Evolutionary conservation across 1,140 invertebrate genomes (phyloP).

Genomic region (Aphelinus atriplicis): DNA sequence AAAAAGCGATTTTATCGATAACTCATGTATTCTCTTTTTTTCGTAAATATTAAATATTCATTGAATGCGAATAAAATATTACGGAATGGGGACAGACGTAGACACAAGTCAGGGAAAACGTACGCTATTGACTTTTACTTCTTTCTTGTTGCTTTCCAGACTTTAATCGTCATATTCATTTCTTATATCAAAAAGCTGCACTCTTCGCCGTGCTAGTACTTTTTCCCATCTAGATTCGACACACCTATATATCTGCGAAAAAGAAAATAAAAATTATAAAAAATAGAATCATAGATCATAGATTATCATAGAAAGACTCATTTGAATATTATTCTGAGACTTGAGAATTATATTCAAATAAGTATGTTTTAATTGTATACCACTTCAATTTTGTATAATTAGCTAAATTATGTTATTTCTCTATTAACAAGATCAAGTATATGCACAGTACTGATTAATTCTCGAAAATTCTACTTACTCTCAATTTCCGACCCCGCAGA

Average conservation of each 20-base stretch:
- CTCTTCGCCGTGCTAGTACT: conserved; percentile 43
- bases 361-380: no score
- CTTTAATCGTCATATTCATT: conserved; percentile 41
- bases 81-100: conserved; percentile 45
- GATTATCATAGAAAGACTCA: background rate
- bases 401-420: no score
- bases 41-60: conserved; percentile 44
- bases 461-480: conserved; percentile 51
- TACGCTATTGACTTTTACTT: conserved; percentile 47
- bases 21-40: conserved; percentile 43
- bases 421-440: no score
- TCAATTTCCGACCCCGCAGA: conserved; percentile 64
- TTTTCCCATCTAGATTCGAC: conserved; percentile 37
- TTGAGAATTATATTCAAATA: background rate
- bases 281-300: background rate
- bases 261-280: background rate
- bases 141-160: conserved; percentile 43
- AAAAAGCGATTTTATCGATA: conserved; percentile 37
- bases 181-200: conserved; percentile 43
- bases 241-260: conserved; percentile 37
- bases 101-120: conserved; percentile 53
- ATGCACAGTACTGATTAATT: no score
- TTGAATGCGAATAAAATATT: conserved; percentile 46
- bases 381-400: no score
- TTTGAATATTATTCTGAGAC: background rate